phyloP scores from a whole-genome alignment of 2,888 invertebrate genomes.

The Ariolimax columbianus region DNA sequence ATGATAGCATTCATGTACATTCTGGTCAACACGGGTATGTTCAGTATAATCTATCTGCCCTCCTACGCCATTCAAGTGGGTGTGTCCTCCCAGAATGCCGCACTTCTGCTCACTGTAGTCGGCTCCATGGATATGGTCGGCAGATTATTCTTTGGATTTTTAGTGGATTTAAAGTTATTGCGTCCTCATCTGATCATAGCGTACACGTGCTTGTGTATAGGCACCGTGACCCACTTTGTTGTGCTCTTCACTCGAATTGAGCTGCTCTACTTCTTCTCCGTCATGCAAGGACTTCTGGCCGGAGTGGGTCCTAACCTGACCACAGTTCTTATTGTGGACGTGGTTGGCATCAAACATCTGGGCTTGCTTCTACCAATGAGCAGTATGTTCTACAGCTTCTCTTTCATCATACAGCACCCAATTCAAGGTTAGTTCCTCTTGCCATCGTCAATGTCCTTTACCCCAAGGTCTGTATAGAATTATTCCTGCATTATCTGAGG shows the following conservation, averaged over 20 bases:
- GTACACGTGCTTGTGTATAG: neutral
- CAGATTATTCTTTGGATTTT: conserved; percentile 25
- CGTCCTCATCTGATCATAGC: conserved; percentile 19
- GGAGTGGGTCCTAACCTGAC: conserved; percentile 24
- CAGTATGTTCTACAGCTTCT: conserved; percentile 26
- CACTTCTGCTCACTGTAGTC: conserved; percentile 19
- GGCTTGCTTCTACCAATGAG: conserved; percentile 12
- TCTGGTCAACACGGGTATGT: neutral
- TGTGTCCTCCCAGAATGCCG: conserved; percentile 2
- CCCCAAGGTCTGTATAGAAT: too few species aligned
- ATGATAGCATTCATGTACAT: neutral
- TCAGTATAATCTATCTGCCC: conserved; percentile 13
- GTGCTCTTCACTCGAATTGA: neutral
- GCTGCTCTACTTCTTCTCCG: neutral
- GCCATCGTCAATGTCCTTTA: neutral
- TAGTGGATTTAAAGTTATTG: conserved; percentile 31
- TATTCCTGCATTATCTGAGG: too few species aligned
- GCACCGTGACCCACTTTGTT: conserved; percentile 27
- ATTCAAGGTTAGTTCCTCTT: conserved; percentile 7
- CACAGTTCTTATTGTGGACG: conserved; percentile 10
- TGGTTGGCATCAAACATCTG: conserved; percentile 13
- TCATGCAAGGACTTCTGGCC: conserved; percentile 17
- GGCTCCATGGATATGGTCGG: conserved; percentile 24
- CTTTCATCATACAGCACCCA: conserved; percentile 24
- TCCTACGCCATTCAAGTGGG: conserved; percentile 18